phyloP scores from a whole-genome alignment of 2,113 vertebrate genomes.

The Oreochromis spilurus region DNA sequence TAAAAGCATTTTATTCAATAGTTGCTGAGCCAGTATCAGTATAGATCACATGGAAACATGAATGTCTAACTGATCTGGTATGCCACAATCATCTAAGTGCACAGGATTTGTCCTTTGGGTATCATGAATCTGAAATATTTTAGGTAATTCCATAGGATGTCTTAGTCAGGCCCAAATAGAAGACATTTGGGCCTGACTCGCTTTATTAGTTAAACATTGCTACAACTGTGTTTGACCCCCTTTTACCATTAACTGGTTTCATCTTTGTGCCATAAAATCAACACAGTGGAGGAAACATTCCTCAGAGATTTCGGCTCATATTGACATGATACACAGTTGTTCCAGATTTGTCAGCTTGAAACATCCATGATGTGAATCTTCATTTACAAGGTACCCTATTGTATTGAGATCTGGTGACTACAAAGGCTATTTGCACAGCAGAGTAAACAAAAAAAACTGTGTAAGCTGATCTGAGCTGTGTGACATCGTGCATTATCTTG shows the following conservation, averaged over 20 bases:
- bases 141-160: background rate
- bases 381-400: background rate
- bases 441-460: background rate
- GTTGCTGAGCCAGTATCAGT: background rate
- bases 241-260: background rate
- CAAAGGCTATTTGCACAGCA: background rate
- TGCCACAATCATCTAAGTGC: background rate
- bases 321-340: background rate
- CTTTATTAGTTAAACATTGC: background rate
- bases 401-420: background rate
- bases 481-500: background rate
- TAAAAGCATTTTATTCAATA: background rate
- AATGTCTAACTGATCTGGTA: background rate
- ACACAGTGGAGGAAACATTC: background rate
- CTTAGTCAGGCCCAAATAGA: background rate
- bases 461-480: background rate
- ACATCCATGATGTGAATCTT: background rate
- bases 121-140: background rate
- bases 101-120: background rate
- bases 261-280: background rate
- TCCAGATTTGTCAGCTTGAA: background rate
- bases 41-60: background rate
- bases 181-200: rapidly evolving
- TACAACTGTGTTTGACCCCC: background rate
- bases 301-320: background rate